A percentile compares a stretch with the other conserved stretches of the same genome.
Evolutionary conservation across 2,113 vertebrate species (phyloP).

Genomic region (Sturnus vulgaris): DNA sequence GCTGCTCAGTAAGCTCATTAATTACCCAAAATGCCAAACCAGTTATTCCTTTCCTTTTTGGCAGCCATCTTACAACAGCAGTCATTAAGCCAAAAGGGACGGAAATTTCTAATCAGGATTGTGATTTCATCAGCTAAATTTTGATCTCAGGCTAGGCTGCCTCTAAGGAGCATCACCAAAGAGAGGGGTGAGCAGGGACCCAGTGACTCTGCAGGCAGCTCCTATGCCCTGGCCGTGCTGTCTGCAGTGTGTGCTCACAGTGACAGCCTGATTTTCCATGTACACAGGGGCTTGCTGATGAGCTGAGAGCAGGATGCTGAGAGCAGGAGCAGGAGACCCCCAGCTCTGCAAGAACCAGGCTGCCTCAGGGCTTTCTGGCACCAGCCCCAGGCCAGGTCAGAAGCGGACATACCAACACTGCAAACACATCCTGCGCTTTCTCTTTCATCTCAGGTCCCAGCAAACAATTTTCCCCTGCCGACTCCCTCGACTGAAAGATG

Average conservation of each 20-base stretch:
- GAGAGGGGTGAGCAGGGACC: not conserved
- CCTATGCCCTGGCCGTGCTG: not conserved
- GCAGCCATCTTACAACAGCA: not conserved
- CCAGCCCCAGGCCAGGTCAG: not conserved
- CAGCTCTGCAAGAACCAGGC: too few species aligned
- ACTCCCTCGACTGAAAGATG: not conserved
- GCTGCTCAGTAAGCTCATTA: not conserved
- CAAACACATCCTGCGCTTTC: not conserved
- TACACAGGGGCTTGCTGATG: not conserved
- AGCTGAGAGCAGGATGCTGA: not conserved
- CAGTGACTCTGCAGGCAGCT: not conserved
- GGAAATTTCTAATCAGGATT: not conserved
- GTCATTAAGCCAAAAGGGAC: not conserved
- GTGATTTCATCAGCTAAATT: not conserved
- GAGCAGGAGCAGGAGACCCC: not conserved
- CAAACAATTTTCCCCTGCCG: not conserved
- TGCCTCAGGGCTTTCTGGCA: rapidly evolving
- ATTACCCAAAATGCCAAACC: not conserved
- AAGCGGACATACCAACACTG: rapidly evolving
- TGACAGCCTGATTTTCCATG: not conserved
- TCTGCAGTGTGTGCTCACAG: rapidly evolving
- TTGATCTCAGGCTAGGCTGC: not conserved
- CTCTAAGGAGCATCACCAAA: not conserved
- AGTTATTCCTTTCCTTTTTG: not conserved
- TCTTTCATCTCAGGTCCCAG: not conserved